These are phyloP conservation scores for Lepus americanus DNA, from an alignment of 2,113 vertebrate species.

Conservation along the genomic window DNA sequence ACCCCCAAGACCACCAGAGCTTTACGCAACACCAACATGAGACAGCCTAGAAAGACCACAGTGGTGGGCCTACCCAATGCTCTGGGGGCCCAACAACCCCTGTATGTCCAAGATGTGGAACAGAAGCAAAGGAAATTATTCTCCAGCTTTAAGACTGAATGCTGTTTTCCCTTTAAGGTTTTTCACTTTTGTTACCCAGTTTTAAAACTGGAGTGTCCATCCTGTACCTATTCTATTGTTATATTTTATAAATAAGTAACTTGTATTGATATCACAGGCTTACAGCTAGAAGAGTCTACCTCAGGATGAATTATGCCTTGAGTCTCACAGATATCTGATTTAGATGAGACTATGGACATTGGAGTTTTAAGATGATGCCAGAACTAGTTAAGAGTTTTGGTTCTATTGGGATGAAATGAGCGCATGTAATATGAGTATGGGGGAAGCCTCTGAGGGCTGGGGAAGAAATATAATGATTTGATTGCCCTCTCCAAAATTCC, in stretches of 20 bases:
- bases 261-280: not conserved
- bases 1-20: not conserved
- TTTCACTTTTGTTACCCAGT: not conserved
- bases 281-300: no score
- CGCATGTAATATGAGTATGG: no score
- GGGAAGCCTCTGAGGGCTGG: no score
- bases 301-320: not conserved
- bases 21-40: not conserved
- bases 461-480: no score
- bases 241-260: not conserved
- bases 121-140: not conserved
- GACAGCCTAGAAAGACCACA: not conserved
- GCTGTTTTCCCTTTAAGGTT: not conserved
- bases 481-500: no score
- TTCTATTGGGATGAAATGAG: no score
- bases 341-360: no score
- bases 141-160: not conserved
- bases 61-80: not conserved
- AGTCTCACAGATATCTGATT: not conserved
- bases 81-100: not conserved
- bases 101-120: not conserved
- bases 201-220: not conserved
- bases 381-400: no score
- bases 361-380: no score
- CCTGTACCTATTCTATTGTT: not conserved